Base-by-base conservation (phyloP, 2,113 vertebrate species). In the Miniopterus natalensis region DNA sequence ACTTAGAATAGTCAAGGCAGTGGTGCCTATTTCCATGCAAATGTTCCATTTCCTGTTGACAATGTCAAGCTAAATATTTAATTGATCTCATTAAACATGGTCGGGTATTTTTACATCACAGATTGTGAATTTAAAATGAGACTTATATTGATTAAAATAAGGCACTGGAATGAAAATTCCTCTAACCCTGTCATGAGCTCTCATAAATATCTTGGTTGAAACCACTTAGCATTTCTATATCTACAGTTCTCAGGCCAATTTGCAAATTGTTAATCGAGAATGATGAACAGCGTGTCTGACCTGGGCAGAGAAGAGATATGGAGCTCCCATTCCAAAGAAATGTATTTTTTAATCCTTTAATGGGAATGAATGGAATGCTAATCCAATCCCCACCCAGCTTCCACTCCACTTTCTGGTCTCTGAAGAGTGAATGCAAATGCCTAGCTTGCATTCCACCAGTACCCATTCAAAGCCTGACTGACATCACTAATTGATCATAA, bases 21-120 rank as follows among this genome's bases (percentile, higher is more conserved):
- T 47, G 78, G 21, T 55, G 88, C 65, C 94, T 93, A 97, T 96
- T 97, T 98, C 92, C 96, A 95, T 94, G 47, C 86, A 94, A 92
- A 96, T 40, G 47, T 88, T 92, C 85, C 65, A 96, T 96, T 98
- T 98, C 84, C 90, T 97, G 95, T 90, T 97, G 94, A 97, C 96
- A 97, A 94, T 88, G 95, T 94, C 94, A 96, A 97, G 97, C 75
- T 79, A 93, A 97, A 97, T 96, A 84, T 83, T 96, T 97, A 98
- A 97, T 78, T 96, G 74, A 81, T 53, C 86, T 97, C 95, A 93
- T 95, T 98, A 98, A 97, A 88, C 83, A 89, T 45, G 87, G 81
- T 95, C 61, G 92, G 49, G 42, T 94, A 92, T 96, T 95, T 97
- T 97, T 89, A 95, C 53, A 96, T 93, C 71, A 89, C 25, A 63